A percentile compares a stretch with the other conserved stretches of the same genome.
Evolutionary conservation across 2,888 invertebrate species (phyloP).

Genomic region (Drosophila falleni): DNA sequence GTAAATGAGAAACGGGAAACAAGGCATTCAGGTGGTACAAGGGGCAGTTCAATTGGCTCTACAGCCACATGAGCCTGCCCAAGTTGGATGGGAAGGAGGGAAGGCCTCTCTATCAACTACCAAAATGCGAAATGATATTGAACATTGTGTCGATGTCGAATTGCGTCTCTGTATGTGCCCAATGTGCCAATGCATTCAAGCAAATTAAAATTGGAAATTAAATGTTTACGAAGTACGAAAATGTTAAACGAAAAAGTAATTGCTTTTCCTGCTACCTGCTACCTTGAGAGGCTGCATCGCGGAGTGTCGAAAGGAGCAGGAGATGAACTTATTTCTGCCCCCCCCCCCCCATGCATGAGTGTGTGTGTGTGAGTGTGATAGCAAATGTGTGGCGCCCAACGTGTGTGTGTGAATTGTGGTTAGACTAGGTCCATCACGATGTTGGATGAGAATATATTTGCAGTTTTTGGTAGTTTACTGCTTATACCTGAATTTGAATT

Average conservation of each 20-base stretch:
- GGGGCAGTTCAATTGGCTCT: conserved; percentile 4
- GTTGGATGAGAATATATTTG: conserved; percentile 16
- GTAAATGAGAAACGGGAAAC: conserved; percentile 75
- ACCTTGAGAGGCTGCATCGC: conserved; percentile 41
- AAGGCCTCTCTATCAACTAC: conserved; percentile 6
- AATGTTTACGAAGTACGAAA: conserved; percentile 79
- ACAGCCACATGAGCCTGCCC: conserved; percentile 36
- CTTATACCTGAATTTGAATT: background rate
- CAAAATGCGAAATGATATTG: conserved; percentile 57
- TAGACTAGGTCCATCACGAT: conserved; percentile 12
- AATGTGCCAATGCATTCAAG: conserved; percentile 74
- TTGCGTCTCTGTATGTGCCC: conserved; percentile 25
- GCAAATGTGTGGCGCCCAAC: conserved; percentile 1
- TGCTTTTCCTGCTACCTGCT: conserved; percentile 64
- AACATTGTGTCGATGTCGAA: conserved; percentile 58
- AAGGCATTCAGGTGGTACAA: conserved; percentile 33
- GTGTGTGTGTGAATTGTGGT: conserved; percentile 11
- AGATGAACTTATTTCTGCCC: background rate
- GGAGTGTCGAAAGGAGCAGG: background rate
- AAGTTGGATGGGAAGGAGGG: too few species aligned
- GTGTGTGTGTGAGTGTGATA: conserved; percentile 1
- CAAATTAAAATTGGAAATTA: conserved; percentile 81
- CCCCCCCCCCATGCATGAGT: background rate
- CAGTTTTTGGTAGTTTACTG: conserved; percentile 10
- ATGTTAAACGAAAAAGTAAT: conserved; percentile 78